Base-by-base conservation (phyloP, 2,888 invertebrate species). In the Andrena chrysosceles region DNA sequence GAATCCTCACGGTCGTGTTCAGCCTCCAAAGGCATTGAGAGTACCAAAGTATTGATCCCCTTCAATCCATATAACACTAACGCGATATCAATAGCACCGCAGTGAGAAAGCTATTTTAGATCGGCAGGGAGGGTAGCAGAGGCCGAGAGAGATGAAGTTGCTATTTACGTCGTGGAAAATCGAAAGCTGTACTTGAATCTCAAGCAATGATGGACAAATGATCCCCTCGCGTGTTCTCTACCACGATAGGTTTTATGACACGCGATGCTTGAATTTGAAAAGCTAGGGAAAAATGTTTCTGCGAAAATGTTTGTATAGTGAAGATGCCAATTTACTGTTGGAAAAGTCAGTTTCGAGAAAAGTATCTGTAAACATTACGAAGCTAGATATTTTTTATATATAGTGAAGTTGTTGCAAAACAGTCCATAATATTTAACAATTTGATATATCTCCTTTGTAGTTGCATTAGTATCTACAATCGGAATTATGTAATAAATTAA, bases 11-110 rank as follows among this genome's bases (percentile, higher is more conserved):
- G 85, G 85, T 80, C 83, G 83, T 80, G 77, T 85, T 83, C 85
- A 83, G 76, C 79, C 63, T 81, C 74, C 77, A 49, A 83, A 88
- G 83, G 81, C 72, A 83, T 78, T 59, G 70, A 72, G 48, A 81
- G 85, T 83, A 79, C 85, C 85, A 54, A 83, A 80, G 88, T 88
- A 88, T 88, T 85, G 88, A 88, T 88, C 84, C 68, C 66, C 66
- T 77, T 73, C 71, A 73, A 73, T 77, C 83, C 73, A 69, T 77
- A 62, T 75, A 86, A 86, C 83, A 71, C 64, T 83, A 82, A 72
- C 86, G 82, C 48, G 85, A 81, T 88, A 88, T 87, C 83, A 86
- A 88, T 88, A 86, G 80, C 83, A 54, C 69, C 67, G 59, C 67
- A 73, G 76, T 63, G 87, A 84, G 81, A 80, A 84, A 84, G 84